Base-by-base conservation (phyloP, 1,140 invertebrate species). In the Macrocentrus cingulum region DNA sequence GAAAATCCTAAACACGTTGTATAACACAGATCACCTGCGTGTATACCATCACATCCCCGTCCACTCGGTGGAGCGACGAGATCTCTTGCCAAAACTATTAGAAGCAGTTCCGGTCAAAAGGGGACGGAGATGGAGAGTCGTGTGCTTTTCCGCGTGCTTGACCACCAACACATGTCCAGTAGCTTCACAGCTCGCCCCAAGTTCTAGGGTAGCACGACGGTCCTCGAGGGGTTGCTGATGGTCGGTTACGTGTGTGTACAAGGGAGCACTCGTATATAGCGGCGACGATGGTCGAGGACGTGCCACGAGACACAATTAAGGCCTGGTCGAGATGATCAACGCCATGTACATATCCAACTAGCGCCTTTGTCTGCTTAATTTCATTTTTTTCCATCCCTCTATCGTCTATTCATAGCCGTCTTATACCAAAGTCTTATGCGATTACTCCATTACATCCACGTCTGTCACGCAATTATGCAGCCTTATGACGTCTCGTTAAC, bases 61-160 rank as follows among this genome's bases (percentile, higher is more conserved):
- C n/a, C n/a, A n/a, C n/a, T n/a, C n/a, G n/a, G n/a, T n/a, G n/a
- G n/a, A n/a, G n/a, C n/a, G n/a, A n/a, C n/a, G n/a, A n/a, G n/a
- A n/a, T 52, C 37, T 59, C 50, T 59, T 29, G 23, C 49, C 59
- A 45, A 51, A 52, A 56, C 56, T 59, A 62, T 59, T 59, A 62
- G 56, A 48, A 55, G 42, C 61, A 53, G 48, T 59, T 62, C 53
- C 53, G 56, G 53, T 59, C 22, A 20, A 32, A 46, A 16, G 36
- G 11, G 34, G 18, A 18, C 11, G 18, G 29, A 39, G n/a, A 37
- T 22, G 23, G 32, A 36, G 36, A 15, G 44, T 63, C 49, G 68
- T 71, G 71, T 74, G 68, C 70, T 77, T 76, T 77, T 77, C 73
- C 75, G 73, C 74, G 68, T 74, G 73, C 75, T 76, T 77, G 72